A percentile compares a stretch with the other conserved stretches of the same genome.
Evolutionary conservation across 2,888 invertebrate species (phyloP).

Genomic region (Gisinianus flammeolus): DNA sequence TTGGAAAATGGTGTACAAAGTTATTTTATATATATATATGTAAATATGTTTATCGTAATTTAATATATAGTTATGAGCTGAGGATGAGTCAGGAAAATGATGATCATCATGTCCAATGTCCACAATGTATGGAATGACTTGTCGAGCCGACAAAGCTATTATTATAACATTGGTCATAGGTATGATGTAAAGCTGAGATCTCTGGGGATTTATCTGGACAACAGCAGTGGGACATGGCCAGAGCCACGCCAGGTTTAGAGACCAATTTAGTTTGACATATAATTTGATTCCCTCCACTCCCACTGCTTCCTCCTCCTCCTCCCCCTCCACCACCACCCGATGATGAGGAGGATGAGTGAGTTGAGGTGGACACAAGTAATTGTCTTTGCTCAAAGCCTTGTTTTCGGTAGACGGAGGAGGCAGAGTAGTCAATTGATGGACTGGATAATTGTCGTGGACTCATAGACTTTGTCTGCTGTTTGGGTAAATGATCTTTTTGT

Average conservation of each 20-base stretch:
- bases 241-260: slow-evolving; percentile 50
- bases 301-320: not conserved
- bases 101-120: slow-evolving; percentile 57
- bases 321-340: slow-evolving; percentile 14
- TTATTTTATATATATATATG: not conserved
- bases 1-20: too few relatives aligned
- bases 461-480: slow-evolving; percentile 48
- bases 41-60: not conserved
- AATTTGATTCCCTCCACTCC: slow-evolving; percentile 5
- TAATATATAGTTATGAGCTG: not conserved
- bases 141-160: slow-evolving; percentile 52
- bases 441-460: slow-evolving; percentile 50
- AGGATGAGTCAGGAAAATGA: too few relatives aligned
- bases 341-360: slow-evolving; percentile 41
- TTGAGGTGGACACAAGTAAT: slow-evolving; percentile 44
- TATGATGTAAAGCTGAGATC: slow-evolving; percentile 47
- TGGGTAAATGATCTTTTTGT: slow-evolving; percentile 45
- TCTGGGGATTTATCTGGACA: slow-evolving; percentile 44
- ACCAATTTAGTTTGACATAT: slow-evolving; percentile 39
- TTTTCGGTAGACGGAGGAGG: slow-evolving; percentile 45
- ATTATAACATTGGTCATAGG: slow-evolving; percentile 55
- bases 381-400: slow-evolving; percentile 42
- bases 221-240: slow-evolving; percentile 55
- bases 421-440: slow-evolving; percentile 49
- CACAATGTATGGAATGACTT: slow-evolving; percentile 56